These are phyloP conservation scores for Channa striata DNA, from an alignment of 2,797 vertebrate species.

Conservation along the genomic window DNA sequence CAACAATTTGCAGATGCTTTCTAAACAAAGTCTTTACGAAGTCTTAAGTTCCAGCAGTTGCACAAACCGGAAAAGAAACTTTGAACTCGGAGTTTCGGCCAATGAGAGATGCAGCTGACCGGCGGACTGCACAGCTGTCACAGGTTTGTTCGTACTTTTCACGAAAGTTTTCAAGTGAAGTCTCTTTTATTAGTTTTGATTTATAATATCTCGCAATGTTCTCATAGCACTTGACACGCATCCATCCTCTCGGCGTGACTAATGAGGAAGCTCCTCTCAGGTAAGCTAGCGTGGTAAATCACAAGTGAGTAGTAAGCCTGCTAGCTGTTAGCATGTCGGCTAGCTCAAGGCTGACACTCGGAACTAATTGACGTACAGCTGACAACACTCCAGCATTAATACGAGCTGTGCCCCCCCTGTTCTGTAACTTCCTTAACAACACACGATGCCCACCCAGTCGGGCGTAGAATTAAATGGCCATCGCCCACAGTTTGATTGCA, in stretches of 20 bases:
- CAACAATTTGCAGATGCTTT: neutral
- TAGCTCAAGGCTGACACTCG: conserved; percentile 11
- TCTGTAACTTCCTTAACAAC: conserved; percentile 5
- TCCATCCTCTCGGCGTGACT: neutral
- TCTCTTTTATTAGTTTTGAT: accelerated
- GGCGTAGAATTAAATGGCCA: conserved; percentile 8
- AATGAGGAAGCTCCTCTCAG: neutral
- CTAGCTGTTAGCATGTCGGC: conserved; percentile 66
- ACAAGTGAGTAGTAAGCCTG: conserved; percentile 24
- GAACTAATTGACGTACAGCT: neutral
- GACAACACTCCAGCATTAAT: neutral
- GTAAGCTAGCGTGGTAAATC: conserved; percentile 3
- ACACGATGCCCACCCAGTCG: neutral
- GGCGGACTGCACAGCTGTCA: conserved; percentile 32
- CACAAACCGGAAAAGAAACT: conserved; percentile 65
- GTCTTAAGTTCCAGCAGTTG: too few relatives aligned
- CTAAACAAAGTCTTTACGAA: neutral
- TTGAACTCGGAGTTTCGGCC: conserved; percentile 65
- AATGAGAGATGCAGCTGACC: conserved; percentile 57
- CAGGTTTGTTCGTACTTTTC: conserved; percentile 55
- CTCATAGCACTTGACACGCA: too few relatives aligned
- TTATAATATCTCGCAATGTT: accelerated
- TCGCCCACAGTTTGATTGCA: conserved; percentile 54
- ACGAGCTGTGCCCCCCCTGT: neutral
- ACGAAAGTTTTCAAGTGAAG: conserved; percentile 15